phyloP scores from a whole-genome alignment of 2,797 vertebrate species.

The Petrocephalus sullivani region DNA sequence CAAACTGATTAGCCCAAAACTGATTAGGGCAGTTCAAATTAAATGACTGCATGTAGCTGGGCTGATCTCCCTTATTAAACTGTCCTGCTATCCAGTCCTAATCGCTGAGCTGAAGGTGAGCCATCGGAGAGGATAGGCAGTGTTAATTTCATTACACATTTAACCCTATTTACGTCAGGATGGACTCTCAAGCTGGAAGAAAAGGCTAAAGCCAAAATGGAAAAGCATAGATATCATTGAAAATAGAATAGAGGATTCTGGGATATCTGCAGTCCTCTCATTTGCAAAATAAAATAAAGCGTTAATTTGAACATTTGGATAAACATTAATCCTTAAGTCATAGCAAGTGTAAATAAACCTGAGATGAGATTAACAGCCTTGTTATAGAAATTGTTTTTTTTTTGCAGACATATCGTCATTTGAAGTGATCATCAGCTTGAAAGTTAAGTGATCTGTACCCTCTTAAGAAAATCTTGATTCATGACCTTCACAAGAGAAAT shows the following conservation, averaged over 20 bases:
- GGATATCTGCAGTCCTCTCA: background rate
- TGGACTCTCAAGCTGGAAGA: background rate
- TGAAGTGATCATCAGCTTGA: background rate
- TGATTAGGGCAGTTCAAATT: constrained; percentile 10
- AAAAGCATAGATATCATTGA: background rate
- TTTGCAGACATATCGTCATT: background rate
- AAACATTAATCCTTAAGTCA: background rate
- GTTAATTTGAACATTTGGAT: background rate
- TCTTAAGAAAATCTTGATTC: background rate
- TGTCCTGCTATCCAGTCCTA: background rate
- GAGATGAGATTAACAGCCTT: background rate
- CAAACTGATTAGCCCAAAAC: background rate
- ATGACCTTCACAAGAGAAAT: background rate
- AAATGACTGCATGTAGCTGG: background rate
- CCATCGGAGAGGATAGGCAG: background rate
- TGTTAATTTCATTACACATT: background rate
- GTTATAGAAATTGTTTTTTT: background rate
- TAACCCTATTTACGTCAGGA: background rate
- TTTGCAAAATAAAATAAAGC: background rate
- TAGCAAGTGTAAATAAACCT: background rate
- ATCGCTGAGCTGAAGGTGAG: background rate
- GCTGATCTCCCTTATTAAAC: constrained; percentile 17
- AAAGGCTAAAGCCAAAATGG: background rate
- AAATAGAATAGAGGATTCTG: background rate
- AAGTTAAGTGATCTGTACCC: background rate